A percentile compares a stretch with the other conserved stretches of the same genome.
Evolutionary conservation across 2,888 invertebrate species (phyloP).

Genomic region (Megastigmus dorsalis): DNA sequence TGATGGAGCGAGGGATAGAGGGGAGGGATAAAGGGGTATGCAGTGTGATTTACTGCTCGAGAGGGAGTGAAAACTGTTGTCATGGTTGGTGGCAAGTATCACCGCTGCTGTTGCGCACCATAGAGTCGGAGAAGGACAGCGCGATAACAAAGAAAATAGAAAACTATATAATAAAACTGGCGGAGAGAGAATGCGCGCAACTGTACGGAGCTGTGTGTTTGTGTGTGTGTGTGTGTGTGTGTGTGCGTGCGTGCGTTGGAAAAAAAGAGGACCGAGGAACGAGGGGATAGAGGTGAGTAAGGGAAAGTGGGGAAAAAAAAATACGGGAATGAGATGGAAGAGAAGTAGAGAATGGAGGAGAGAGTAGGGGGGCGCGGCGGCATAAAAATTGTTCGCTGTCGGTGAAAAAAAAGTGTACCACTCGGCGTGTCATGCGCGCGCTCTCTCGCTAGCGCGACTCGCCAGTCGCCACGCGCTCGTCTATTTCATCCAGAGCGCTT

Average conservation of each 20-base stretch:
- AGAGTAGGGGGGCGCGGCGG: slow-evolving; percentile 27
- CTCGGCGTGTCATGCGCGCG: neutral
- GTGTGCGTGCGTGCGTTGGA: neutral
- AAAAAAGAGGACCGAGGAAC: neutral
- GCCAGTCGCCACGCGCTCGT: slow-evolving; percentile 19
- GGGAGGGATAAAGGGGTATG: slow-evolving; percentile 16
- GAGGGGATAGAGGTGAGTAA: neutral
- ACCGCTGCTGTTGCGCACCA: slow-evolving; percentile 14
- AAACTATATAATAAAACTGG: slow-evolving; percentile 46
- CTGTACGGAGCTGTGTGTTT: neutral
- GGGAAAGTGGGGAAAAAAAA: slow-evolving; percentile 1
- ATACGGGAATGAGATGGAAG: neutral
- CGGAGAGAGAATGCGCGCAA: slow-evolving; percentile 26
- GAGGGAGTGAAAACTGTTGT: slow-evolving; percentile 67
- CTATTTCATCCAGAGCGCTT: slow-evolving; percentile 13
- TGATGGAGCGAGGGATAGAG: too few relatives aligned
- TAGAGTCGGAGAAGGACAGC: neutral
- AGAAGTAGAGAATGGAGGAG: neutral
- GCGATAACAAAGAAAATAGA: slow-evolving; percentile 14
- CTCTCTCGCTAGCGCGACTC: too few relatives aligned
- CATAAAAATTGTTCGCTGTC: slow-evolving; percentile 56
- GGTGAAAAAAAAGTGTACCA: slow-evolving; percentile 32
- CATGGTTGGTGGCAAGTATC: slow-evolving; percentile 58
- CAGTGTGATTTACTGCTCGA: slow-evolving; percentile 65
- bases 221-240: neutral